Evolutionary conservation across 2,888 invertebrate genomes (phyloP), one percentile per base, ranked within the genome.

Genomic region (Athalia cordata): DNA sequence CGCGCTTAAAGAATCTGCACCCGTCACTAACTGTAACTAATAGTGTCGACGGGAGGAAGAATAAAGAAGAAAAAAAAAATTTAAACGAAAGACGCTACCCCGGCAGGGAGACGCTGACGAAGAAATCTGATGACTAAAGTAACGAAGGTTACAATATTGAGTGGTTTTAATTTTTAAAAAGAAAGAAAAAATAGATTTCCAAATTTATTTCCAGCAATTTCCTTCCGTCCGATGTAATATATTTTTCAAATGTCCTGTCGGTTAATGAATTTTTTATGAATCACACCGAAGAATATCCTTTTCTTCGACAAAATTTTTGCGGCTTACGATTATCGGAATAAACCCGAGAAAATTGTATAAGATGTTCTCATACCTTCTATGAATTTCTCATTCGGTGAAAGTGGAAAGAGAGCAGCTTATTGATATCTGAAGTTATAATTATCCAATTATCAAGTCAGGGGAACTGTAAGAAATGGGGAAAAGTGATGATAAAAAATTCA

Each of bases 11-110:
- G 72, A 59, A 72, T 72, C 59, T 72, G 72, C 72, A 57, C 57
- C 72, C 72, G 75, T 75, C 75, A 75, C 75, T 62, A 75, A 75
- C 75, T 64, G 75, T 75, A 75, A 75, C 75, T 75, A 64, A 75
- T 61, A 75, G 75, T 64, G 62, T 75, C 55, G 59, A 45, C 64
- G 52, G 62, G 8, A 8, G 8, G 62, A 43, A 62, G 52, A 29
- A 75, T 43, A 29, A 9, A 13, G 43, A 43, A 43, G 5, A 72
- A 72, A 13, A 57, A 47, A 13, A 7, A 29, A 29, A 29, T 1
- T 29, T 29, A 29, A 29, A 29, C 29, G 29, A 29, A 29, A 29
- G 29, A 29, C 29, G 29, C 29, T 2, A 29, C 29, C 29, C 29
- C 29, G 29, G 29, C 29, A 29, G 29, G 1, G 29, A 29, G 29